Base-by-base conservation (phyloP, 2,113 vertebrate genomes). In the Myxocyprinus asiaticus region DNA sequence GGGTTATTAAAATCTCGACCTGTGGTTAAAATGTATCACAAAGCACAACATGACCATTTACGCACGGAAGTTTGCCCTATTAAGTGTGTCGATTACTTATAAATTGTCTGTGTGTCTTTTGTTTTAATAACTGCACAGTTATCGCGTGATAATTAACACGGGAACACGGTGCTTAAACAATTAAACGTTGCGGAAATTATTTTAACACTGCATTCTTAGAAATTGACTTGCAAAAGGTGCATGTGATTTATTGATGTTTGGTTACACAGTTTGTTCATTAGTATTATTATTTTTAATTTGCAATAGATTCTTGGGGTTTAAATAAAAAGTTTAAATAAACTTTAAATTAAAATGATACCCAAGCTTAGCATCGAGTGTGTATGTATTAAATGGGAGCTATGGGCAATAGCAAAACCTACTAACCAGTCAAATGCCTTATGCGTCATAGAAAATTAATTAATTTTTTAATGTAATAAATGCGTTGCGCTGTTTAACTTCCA, bases 401-500 rank as follows among this genome's bases (percentile, higher is more conserved):
- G 55, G 14, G 14, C 12, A 56, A 1, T 33, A 4, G 14, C 11
- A 58, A 58, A 56, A 33, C 22, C 22, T 33, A 1, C 53, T 7
- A 33, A 33, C 22, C 55, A 15, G 14, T 15, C 55, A n/a, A 58
- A 58, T 58, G n/a, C 55, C 55, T n/a, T 15, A 58, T 15, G n/a
- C 5, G 55, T 15, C 55, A n/a, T 12, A 12, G 12, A 56, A 56
- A 14, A 6, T 2, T 4, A 11, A 14, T 4, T 33, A 92, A 91
- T 92, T 65, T 91, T 90, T 92, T 77, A 91, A 90, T 92, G 93
- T 93, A 93, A 93, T 94, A 94, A 95, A 94, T 93, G 93, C 92
- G 92, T 92, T 90, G 92, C 92, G 90, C 92, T 93, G 93, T 92
- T 94, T 94, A 93, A 92, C 92, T 94, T 94, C 91, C 94, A 90